phyloP scores from a whole-genome alignment of 2,113 vertebrate species.

The Nothocercus julius region DNA sequence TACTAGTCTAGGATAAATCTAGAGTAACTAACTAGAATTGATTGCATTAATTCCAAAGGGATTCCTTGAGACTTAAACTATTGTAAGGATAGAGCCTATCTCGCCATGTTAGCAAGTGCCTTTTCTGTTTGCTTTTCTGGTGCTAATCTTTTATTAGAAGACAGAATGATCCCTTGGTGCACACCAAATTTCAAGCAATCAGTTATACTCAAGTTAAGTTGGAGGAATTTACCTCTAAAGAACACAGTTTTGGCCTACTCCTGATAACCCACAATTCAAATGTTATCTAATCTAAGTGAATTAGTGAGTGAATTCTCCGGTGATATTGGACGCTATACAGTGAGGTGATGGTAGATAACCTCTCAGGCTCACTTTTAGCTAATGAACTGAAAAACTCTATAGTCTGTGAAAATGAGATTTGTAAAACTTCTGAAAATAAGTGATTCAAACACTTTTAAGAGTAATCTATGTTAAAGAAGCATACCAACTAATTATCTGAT shows the following conservation, averaged over 20 bases:
- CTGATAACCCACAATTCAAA: not conserved
- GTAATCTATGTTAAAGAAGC: not conserved
- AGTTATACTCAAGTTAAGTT: not conserved
- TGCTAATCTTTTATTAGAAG: not conserved
- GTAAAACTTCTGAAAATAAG: not conserved
- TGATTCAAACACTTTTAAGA: not conserved
- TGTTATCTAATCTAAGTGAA: constrained; percentile 7
- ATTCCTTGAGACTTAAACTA: not conserved
- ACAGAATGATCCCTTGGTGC: not conserved
- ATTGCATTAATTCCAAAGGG: not conserved
- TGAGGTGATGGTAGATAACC: not conserved
- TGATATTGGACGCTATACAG: not conserved
- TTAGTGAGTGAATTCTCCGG: constrained; percentile 15
- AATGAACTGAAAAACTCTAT: not conserved
- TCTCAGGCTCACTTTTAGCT: not conserved
- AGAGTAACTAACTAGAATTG: not conserved
- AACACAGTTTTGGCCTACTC: not conserved
- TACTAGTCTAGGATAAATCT: not conserved
- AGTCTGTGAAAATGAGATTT: not conserved
- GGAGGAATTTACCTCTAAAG: not conserved
- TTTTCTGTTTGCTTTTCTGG: not conserved
- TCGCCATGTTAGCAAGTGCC: not conserved
- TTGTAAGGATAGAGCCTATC: not conserved
- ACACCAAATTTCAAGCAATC: not conserved
- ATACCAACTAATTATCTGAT: not conserved